A percentile compares a stretch with the other conserved stretches of the same genome.
These are phyloP conservation scores for Agrotis exclamationis DNA, from an alignment of 2,888 invertebrate genomes.

Conservation along the genomic window DNA sequence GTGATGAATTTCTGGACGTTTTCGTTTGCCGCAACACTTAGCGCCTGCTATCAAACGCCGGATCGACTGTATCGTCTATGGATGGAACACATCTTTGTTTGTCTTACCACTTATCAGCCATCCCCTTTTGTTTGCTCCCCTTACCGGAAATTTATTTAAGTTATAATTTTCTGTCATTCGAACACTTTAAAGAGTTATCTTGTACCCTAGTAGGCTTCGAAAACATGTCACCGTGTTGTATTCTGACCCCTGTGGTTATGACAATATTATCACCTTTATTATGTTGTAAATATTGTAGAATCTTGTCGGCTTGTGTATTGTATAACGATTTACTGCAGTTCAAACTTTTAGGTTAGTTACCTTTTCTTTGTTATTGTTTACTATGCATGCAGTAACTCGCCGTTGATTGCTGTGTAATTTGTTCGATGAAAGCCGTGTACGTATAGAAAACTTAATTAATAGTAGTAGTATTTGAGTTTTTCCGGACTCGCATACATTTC, in stretches of 20 bases:
- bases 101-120: constrained; percentile 80
- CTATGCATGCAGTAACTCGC: not conserved
- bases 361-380: constrained; percentile 29
- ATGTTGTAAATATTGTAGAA: constrained; percentile 57
- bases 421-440: not conserved
- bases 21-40: constrained; percentile 80
- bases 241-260: constrained; percentile 72
- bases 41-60: constrained; percentile 87
- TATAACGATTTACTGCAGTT: constrained; percentile 48
- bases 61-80: constrained; percentile 86
- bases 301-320: constrained; percentile 39
- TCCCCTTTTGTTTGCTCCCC: constrained; percentile 84
- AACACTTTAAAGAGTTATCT: constrained; percentile 75
- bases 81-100: constrained; percentile 85
- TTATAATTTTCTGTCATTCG: constrained; percentile 90
- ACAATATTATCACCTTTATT: constrained; percentile 54
- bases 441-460: not conserved
- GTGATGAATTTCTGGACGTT: constrained; percentile 20
- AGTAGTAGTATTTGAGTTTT: not conserved
- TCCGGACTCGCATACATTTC: too few relatives aligned
- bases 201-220: constrained; percentile 56
- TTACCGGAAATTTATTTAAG: constrained; percentile 90
- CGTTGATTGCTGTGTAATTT: not conserved
- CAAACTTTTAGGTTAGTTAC: constrained; percentile 42
- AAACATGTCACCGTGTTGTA: constrained; percentile 78